Evolutionary conservation across 2,797 vertebrate species (phyloP).

Genomic region (Gadopsis bispinosus): DNA sequence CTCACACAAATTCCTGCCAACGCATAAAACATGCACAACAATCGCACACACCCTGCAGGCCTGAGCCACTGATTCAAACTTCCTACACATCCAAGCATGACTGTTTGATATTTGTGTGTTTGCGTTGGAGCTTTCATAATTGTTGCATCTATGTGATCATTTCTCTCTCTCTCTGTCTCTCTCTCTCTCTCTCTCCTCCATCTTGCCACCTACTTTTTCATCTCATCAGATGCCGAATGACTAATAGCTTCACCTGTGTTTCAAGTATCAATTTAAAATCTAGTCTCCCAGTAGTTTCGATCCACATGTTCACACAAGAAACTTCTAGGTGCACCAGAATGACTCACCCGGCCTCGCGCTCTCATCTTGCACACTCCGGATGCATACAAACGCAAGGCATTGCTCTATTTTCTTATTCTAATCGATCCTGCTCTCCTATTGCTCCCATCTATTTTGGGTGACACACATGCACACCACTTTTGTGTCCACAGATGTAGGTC

Average conservation of each 20-base stretch:
- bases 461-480: constrained; percentile 50
- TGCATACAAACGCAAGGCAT: constrained; percentile 47
- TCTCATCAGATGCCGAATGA: constrained; percentile 40
- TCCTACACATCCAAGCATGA: constrained; percentile 42
- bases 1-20: constrained; percentile 34
- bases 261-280: constrained; percentile 52
- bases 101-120: constrained; percentile 26
- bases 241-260: constrained; percentile 42
- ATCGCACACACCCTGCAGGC: constrained; percentile 17
- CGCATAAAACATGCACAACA: constrained; percentile 26
- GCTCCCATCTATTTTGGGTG: constrained; percentile 36
- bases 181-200: constrained; percentile 1
- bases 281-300: constrained; percentile 56
- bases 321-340: constrained; percentile 12
- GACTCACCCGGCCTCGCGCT: constrained; percentile 44
- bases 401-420: constrained; percentile 32
- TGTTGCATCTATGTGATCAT: constrained; percentile 39
- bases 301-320: constrained; percentile 29
- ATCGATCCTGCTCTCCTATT: constrained; percentile 7
- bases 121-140: constrained; percentile 17
- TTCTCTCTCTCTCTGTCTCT: not conserved
- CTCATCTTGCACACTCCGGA: constrained; percentile 41
- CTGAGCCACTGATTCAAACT: constrained; percentile 37
- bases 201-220: not conserved
- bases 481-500: constrained; percentile 67